Evolutionary conservation across 2,797 vertebrate genomes (phyloP).

Genomic region (Chelon auratus): DNA sequence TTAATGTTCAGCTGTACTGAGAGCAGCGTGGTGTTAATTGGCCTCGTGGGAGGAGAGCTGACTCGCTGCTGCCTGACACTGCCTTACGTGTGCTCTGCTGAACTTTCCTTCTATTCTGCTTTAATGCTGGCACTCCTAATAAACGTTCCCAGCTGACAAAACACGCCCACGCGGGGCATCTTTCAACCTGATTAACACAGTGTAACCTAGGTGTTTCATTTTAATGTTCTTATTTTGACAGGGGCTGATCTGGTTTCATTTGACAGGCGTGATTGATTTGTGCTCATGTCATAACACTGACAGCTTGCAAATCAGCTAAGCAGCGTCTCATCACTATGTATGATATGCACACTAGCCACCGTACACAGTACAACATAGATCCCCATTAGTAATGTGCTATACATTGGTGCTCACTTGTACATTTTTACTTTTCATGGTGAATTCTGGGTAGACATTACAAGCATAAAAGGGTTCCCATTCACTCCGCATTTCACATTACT

Average conservation of each 20-base stretch:
- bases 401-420: not conserved
- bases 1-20: conserved; percentile 47
- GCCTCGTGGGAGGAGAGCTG: conserved; percentile 36
- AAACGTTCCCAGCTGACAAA: conserved; percentile 17
- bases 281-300: not conserved
- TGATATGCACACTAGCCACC: not conserved
- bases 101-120: conserved; percentile 21
- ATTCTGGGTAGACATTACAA: no score
- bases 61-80: conserved; percentile 17
- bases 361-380: no score
- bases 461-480: no score
- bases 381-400: not conserved
- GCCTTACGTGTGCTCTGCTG: not conserved
- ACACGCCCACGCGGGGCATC: conserved; percentile 3
- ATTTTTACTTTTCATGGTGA: no score
- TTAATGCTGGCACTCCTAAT: not conserved
- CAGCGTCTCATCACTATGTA: not conserved
- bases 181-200: conserved; percentile 13
- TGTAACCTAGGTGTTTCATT: not conserved
- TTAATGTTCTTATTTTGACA: conserved; percentile 16
- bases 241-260: not conserved
- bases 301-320: not conserved
- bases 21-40: conserved; percentile 59
- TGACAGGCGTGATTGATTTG: not conserved
- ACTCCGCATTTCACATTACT: no score